phyloP scores from a whole-genome alignment of 53 echinoderm and acorn worm genomes.

The Echinarachnius parma region DNA sequence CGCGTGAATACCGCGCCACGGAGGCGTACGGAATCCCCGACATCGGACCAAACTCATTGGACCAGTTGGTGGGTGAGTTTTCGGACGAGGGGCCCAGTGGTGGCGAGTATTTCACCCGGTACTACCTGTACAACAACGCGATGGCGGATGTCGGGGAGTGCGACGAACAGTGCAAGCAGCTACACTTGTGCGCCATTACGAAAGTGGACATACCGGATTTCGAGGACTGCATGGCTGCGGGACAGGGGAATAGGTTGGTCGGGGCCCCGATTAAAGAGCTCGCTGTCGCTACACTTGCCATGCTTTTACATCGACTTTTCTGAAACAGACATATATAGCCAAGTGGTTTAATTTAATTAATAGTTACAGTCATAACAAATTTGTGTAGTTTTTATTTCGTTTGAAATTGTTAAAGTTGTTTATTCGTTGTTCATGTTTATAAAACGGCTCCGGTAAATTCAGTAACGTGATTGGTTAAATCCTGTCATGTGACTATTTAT shows the following conservation, averaged over 20 bases:
- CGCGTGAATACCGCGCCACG: conserved; percentile 22
- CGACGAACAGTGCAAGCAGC: conserved; percentile 3
- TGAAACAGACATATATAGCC: background rate
- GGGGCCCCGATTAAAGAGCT: background rate
- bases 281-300: background rate
- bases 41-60: conserved; percentile 6
- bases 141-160: conserved; percentile 8
- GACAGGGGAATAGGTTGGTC: background rate
- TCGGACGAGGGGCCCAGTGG: too few relatives aligned
- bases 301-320: background rate
- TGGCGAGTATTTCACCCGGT: background rate
- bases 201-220: conserved; percentile 8
- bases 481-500: too few relatives aligned
- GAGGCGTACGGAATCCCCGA: background rate
- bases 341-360: too few relatives aligned
- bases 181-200: conserved; percentile 27
- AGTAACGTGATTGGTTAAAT: too few relatives aligned
- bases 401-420: too few relatives aligned
- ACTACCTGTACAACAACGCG: conserved; percentile 8
- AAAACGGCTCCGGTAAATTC: too few relatives aligned
- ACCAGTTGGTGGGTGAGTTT: conserved; percentile 16
- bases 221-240: background rate
- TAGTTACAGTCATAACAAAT: too few relatives aligned
- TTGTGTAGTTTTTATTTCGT: too few relatives aligned
- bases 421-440: too few relatives aligned